Evolutionary conservation across 2,888 invertebrate species (phyloP), one percentile per base, ranked within the genome.

Genomic region (Girardia tigrina): DNA sequence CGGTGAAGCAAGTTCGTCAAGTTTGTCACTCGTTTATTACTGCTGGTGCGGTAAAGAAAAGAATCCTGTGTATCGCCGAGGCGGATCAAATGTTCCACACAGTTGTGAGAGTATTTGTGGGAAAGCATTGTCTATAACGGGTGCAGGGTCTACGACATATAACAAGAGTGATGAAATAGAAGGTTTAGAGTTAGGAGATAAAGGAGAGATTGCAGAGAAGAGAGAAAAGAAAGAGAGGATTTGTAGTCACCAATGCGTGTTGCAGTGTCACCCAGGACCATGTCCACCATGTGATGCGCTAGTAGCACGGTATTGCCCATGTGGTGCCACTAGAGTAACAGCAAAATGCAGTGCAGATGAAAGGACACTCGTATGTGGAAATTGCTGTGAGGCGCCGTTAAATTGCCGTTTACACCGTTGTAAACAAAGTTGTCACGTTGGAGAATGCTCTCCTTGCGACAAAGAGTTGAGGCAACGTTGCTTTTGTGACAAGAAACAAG

Each of bases 21-120:
- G 28, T 4, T 26, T 28, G n/a, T 56, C 20, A 23, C 36, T 77
- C 23, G 27, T 42, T 20, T 77, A 77, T 56, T 87, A 87, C n/a
- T 97, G 97, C 83, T 94, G 92, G 86, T 97, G 97, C 83, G 91
- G 91, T 27, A 90, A 91, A 82, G 83, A 87, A 0, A 87, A 87
- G 69, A 88, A 89, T 80, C 93, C 93, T 0, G 88, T 88, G 2
- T n/a, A n/a, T n/a, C 26, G 14, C 23, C 4, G 56, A 12, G 56
- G 56, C 4, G 42, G 72, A 0, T n/a, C 20, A 78, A 79, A 74
- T 82, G 83, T 76, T 82, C n/a, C 95, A 0, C 97, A 97, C 84
- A 90, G 91, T 28, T 97, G 97, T 83, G 94, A 94, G 0, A 89
- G 91, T 79, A 86, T 89, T 0, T 97, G 97, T 82, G 87, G 88